phyloP scores from a whole-genome alignment of 2,797 vertebrate species.

The Hoplostethus mediterraneus region DNA sequence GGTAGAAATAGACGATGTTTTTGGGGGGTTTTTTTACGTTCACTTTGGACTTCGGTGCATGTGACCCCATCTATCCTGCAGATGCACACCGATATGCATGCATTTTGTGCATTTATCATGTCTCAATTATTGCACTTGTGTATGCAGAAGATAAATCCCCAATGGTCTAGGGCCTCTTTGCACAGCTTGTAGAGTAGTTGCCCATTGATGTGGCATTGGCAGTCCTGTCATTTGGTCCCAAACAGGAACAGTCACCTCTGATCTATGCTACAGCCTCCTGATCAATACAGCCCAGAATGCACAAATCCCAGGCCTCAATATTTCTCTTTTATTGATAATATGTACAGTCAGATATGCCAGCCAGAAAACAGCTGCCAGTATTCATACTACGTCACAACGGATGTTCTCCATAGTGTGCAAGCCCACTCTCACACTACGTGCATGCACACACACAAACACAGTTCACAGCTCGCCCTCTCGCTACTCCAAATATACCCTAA shows the following conservation, averaged over 20 bases:
- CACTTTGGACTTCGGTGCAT: slow-evolving; percentile 8
- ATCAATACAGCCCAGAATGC: slow-evolving; percentile 63
- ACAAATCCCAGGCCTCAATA: slow-evolving; percentile 47
- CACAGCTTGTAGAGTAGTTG: slow-evolving; percentile 49
- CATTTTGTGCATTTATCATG: slow-evolving; percentile 11
- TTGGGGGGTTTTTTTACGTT: slow-evolving; percentile 29
- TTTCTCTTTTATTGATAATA: slow-evolving; percentile 60
- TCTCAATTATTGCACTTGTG: slow-evolving; percentile 45
- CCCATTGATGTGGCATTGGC: slow-evolving; percentile 72
- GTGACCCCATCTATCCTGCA: slow-evolving; percentile 39
- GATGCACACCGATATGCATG: slow-evolving; percentile 26
- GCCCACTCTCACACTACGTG: slow-evolving; percentile 32
- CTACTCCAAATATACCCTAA: slow-evolving; percentile 48
- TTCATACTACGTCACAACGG: slow-evolving; percentile 64
- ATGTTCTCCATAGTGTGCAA: slow-evolving; percentile 62
- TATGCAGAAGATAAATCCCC: slow-evolving; percentile 36
- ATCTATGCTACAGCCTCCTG: slow-evolving; percentile 56
- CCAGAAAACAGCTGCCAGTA: slow-evolving; percentile 63
- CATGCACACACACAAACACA: slow-evolving; percentile 24
- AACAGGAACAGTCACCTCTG: slow-evolving; percentile 70
- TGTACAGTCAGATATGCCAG: slow-evolving; percentile 49
- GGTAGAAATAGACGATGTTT: slow-evolving; percentile 14
- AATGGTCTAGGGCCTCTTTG: slow-evolving; percentile 41
- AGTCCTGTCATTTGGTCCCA: slow-evolving; percentile 74
- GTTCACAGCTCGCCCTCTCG: slow-evolving; percentile 45